phyloP scores from a whole-genome alignment of 2,113 vertebrate genomes.

The Ammospiza caudacuta region DNA sequence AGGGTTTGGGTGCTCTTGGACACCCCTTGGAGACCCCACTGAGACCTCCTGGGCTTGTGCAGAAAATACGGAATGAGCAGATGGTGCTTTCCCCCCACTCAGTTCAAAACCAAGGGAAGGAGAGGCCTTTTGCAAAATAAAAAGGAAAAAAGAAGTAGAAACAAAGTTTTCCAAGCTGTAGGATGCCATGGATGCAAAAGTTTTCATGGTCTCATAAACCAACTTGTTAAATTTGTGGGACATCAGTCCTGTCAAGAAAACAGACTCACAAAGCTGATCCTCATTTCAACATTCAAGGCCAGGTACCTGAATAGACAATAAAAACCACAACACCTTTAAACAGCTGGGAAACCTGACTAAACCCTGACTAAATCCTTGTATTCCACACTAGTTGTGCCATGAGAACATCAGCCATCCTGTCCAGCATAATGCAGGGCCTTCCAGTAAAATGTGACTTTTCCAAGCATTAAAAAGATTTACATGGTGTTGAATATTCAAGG shows the following conservation, averaged over 20 bases:
- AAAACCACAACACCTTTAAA: not conserved
- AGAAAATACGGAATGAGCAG: not conserved
- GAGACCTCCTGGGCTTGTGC: not conserved
- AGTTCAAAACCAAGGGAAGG: not conserved
- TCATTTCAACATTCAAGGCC: not conserved
- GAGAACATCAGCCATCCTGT: fast-evolving
- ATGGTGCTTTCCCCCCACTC: not conserved
- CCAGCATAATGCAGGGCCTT: not conserved
- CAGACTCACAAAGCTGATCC: not conserved
- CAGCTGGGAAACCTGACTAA: not conserved
- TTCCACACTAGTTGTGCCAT: not conserved
- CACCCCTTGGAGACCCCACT: not conserved
- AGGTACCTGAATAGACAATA: not conserved
- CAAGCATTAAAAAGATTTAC: not conserved
- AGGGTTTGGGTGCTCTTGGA: not conserved
- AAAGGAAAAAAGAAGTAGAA: not conserved
- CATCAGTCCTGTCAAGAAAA: not conserved
- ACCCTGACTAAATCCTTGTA: not conserved
- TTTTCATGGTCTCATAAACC: not conserved
- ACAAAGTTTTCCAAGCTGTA: fast-evolving
- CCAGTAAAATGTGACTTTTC: not conserved
- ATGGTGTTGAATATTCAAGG: not conserved
- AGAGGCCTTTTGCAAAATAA: not conserved
- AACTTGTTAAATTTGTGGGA: not conserved
- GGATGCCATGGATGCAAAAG: not conserved